Conservation (phyloP, 2,113 vertebrate genomes). For the Symphodus melops region DNA sequence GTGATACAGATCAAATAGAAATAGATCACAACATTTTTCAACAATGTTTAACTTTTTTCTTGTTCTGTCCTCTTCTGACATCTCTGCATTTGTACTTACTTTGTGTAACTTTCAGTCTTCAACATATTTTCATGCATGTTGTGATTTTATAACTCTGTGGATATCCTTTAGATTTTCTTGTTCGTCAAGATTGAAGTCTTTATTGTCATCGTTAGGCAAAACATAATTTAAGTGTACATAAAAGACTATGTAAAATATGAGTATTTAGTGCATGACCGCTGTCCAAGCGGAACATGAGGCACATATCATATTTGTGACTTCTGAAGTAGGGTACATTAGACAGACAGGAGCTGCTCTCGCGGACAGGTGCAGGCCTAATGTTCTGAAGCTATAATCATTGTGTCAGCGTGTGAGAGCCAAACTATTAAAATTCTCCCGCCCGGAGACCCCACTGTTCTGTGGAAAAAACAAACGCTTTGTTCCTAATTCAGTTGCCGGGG, state of each 20-base stretch:
- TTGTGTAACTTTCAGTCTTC: not conserved
- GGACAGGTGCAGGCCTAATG: slow-evolving; percentile 48
- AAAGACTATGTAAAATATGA: not conserved
- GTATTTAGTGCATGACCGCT: not conserved
- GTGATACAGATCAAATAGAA: no score
- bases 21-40: no score
- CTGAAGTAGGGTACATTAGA: slow-evolving; percentile 21
- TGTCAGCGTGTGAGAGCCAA: slow-evolving; percentile 45
- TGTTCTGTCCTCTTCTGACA: not conserved
- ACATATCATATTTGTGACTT: slow-evolving; percentile 35
- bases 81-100: not conserved
- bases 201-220: not conserved
- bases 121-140: not conserved
- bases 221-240: no score
- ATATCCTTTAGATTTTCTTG: not conserved
- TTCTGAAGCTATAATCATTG: slow-evolving; percentile 27
- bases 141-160: not conserved
- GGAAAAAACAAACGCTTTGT: slow-evolving; percentile 49
- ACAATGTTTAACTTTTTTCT: not conserved
- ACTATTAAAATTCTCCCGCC: slow-evolving; percentile 22
- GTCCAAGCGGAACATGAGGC: not conserved
- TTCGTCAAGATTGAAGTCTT: not conserved
- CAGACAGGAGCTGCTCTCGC: slow-evolving; percentile 17
- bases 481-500: slow-evolving; percentile 39
- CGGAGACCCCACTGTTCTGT: slow-evolving; percentile 29